Evolutionary conservation across 2,888 invertebrate species (phyloP).

Genomic region (Himalopsyche japonica): DNA sequence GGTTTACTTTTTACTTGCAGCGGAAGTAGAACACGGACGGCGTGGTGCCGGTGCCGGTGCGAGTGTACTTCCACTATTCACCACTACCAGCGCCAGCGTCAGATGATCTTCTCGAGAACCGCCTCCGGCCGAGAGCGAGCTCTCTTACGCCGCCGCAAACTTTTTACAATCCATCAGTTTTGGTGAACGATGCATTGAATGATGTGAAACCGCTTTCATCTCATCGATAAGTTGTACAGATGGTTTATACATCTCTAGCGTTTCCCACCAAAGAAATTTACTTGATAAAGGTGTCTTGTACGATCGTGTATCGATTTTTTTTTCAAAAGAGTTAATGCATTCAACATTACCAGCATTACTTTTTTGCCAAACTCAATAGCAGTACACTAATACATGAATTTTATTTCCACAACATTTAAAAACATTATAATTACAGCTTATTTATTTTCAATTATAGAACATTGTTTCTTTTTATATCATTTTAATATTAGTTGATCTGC

Average conservation of each 20-base stretch:
- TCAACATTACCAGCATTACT: no score
- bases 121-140: not conserved
- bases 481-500: no score
- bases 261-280: not conserved
- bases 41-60: not conserved
- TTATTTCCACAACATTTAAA: no score
- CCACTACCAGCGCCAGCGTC: not conserved
- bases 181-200: not conserved
- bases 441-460: no score
- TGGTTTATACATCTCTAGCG: not conserved
- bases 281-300: not conserved
- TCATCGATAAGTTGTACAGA: not conserved
- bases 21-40: not conserved
- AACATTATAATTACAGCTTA: no score
- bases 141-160: not conserved
- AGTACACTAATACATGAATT: no score
- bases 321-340: not conserved
- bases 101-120: not conserved
- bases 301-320: not conserved
- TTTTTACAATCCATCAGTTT: not conserved
- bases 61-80: not conserved
- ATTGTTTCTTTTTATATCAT: no score
- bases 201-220: not conserved
- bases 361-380: no score
- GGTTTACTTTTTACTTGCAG: not conserved